Base-by-base conservation (phyloP, 1,140 invertebrate genomes). In the Spodoptera litura region DNA sequence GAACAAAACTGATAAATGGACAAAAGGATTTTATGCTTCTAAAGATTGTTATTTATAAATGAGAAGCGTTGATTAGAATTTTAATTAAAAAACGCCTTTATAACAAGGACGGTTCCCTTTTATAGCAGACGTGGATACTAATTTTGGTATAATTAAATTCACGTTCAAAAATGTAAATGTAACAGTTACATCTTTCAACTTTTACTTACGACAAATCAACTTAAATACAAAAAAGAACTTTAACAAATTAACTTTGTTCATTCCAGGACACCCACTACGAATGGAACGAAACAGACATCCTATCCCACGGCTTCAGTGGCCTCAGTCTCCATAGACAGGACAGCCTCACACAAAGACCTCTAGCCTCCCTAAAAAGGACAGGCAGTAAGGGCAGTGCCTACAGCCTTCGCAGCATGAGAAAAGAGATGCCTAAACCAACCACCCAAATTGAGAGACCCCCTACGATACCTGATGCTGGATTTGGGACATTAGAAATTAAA, bases 401-500 rank as follows among this genome's bases (percentile, higher is more conserved):
- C 80, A 95, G 93, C 68, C 84, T 93, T 4, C 84, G 91, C 10
- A 94, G 88, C 64, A 80, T 87, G 13, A 85, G 91, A 38, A 94
- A 94, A 64, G 93, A 94, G 4, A 66, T 87, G 8, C 71, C 87
- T 0, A 93, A 92, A 81, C 79, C 88, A 35, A 4, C 85, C 79
- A 0, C 89, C 89, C 38, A 51, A 66, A 79, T 86, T 11, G 90
- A 94, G 70, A 86, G 89, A 83, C 83, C 90, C 0, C 87, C 91
- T 2, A 86, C 87, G 35, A 94, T 93, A 56, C 91, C 91, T 5
- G 91, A 94, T 25, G 87, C 95, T 0, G 92, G 95, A 2, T 94
- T 96, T 44, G 96, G 96, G 0, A 96, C 95, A 68, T 92, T 98
- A 55, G 97, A 98, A 89, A 96, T 98, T 56, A 97, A 97, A 15